Base-by-base conservation (phyloP, 2,113 vertebrate genomes). In the Brachyistius frenatus region DNA sequence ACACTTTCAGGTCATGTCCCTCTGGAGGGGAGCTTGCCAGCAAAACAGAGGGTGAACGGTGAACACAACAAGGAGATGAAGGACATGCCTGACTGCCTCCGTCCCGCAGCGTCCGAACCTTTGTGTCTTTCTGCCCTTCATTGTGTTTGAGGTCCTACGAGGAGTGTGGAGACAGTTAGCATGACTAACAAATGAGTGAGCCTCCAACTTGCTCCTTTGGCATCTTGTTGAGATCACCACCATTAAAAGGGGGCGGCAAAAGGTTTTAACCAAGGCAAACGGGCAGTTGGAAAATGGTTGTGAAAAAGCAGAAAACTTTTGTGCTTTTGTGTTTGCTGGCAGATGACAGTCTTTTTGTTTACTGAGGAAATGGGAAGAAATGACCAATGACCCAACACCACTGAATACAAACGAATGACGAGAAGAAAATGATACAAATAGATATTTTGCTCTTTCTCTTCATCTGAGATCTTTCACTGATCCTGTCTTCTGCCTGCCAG, bases 401-500 rank as follows among this genome's bases (percentile, higher is more conserved):
- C 31, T 66, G 55, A 79, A 75, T 66, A 63, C 32, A 69, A 80
- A 84, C 74, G 57, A 83, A 74, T 44, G 32, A 72, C 39, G 5
- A 35, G 47, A 54, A 66, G 32, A 81, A 53, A 69, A 16, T 66
- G 9, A 66, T 77, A 73, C 53, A 63, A 81, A 65, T 58, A 49
- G 37, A 85, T 68, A 64, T 66, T 67, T 52, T 52, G 64, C 67
- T 57, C 16, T 86, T 76, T 78, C 58, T 80, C 54, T 74, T 84
- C 47, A 73, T 76, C 67, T n/a, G 57, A 68, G 65, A 78, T 86
- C 67, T 80, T 80, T 47, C 35, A 77, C 70, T 73, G 60, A 83
- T 86, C 37, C 69, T 50, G 65, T 83, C 69, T 67, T 63, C 56
- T 80, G 85, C 80, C 86, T 85, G 78, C 76, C 81, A 84, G 84